These are phyloP conservation scores for Distichodus sexfasciatus DNA, from an alignment of 2,797 vertebrate genomes.

Conservation along the genomic window DNA sequence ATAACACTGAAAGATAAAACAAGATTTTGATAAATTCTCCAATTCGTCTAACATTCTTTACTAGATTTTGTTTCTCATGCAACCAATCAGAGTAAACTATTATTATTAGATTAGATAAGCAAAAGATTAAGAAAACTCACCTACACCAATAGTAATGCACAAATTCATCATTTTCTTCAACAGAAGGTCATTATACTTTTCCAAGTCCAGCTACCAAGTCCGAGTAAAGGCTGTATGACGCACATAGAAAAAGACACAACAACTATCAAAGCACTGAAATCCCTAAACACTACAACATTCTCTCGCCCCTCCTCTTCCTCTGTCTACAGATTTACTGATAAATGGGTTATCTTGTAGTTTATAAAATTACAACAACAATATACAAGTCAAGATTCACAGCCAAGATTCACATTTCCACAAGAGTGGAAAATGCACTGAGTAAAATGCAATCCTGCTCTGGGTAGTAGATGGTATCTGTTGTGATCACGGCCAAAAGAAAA, in stretches of 20 bases:
- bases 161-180: slow-evolving; percentile 21
- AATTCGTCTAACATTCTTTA: slow-evolving; percentile 6
- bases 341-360: not conserved
- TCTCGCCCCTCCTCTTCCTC: slow-evolving; percentile 46
- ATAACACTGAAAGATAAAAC: slow-evolving; percentile 39
- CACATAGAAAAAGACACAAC: not conserved
- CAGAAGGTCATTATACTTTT: not conserved
- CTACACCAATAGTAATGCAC: slow-evolving; percentile 12
- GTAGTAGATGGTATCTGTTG: too few relatives aligned
- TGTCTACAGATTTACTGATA: slow-evolving; percentile 45
- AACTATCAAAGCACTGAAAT: slow-evolving; percentile 31
- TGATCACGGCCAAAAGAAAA: too few relatives aligned
- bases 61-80: not conserved
- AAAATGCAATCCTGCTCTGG: not conserved
- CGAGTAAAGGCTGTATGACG: too few relatives aligned
- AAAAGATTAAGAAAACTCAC: slow-evolving; percentile 24
- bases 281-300: slow-evolving; percentile 27
- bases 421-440: not conserved
- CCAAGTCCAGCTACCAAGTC: not conserved
- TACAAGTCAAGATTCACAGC: not conserved
- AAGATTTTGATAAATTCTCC: slow-evolving; percentile 3
- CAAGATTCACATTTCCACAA: not conserved
- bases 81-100: not conserved
- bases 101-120: not conserved
- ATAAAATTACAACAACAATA: not conserved